Evolutionary conservation across 2,888 invertebrate genomes (phyloP).

Genomic region (Apodemia zela): DNA sequence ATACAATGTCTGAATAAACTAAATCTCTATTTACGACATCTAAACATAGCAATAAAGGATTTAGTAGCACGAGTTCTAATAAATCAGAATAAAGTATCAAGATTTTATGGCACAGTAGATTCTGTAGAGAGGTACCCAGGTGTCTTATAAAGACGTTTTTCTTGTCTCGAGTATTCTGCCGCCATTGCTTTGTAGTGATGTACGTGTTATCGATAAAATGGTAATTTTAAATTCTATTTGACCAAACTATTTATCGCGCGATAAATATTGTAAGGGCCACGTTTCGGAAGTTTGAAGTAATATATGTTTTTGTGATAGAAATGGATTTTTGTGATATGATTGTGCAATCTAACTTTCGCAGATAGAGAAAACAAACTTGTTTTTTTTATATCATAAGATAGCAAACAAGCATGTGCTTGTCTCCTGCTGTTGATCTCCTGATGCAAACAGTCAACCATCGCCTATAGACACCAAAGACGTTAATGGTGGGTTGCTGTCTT

Average conservation of each 20-base stretch:
- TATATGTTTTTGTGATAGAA: conserved; percentile 10
- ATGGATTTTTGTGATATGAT: not conserved
- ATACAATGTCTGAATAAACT: not conserved
- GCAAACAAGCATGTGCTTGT: no score
- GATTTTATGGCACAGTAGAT: conserved; percentile 37
- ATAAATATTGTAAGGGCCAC: not conserved
- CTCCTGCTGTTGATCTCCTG: no score
- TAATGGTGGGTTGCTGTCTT: no score
- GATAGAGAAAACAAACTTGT: no score
- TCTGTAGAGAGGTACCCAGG: conserved; percentile 50
- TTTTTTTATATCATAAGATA: no score
- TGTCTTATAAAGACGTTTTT: conserved; percentile 72
- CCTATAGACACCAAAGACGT: no score
- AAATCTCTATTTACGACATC: conserved; percentile 11
- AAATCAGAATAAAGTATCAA: conserved; percentile 47
- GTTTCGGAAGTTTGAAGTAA: not conserved
- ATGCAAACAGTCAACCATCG: no score
- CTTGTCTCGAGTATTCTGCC: conserved; percentile 49
- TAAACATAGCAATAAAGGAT: conserved; percentile 1
- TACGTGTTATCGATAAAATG: conserved; percentile 23
- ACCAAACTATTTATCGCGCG: not conserved
- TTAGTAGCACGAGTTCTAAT: conserved; percentile 15
- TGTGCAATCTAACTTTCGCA: no score
- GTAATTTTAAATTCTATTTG: not conserved
- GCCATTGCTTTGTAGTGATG: conserved; percentile 43